Conservation (phyloP, 2,888 invertebrate genomes). For the Oscheius sp. region DNA sequence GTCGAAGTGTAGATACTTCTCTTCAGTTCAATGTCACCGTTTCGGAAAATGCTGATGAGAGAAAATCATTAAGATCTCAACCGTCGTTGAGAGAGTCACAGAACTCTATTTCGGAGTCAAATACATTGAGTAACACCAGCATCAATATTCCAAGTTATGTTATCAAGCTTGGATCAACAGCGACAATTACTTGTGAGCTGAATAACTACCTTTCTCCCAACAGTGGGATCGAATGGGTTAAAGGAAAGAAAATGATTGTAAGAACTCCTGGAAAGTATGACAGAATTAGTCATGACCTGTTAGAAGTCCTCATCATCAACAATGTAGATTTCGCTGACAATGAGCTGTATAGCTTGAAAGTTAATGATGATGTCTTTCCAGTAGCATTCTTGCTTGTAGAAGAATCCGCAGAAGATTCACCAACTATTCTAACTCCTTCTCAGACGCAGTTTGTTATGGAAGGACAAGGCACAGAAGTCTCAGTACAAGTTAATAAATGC, state of each 20-base stretch:
- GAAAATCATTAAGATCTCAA: conserved; percentile 49
- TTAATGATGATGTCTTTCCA: conserved; percentile 66
- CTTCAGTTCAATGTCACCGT: conserved; percentile 66
- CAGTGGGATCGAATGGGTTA: conserved; percentile 61
- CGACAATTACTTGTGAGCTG: conserved; percentile 69
- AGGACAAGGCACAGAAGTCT: conserved; percentile 64
- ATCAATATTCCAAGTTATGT: conserved; percentile 67
- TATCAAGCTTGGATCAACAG: conserved; percentile 66
- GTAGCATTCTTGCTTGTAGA: conserved; percentile 68
- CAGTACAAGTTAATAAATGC: conserved; percentile 51
- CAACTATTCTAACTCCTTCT: conserved; percentile 47
- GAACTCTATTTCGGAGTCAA: conserved; percentile 47
- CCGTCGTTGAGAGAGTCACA: conserved; percentile 50
- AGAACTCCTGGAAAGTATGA: conserved; percentile 57
- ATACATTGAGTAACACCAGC: conserved; percentile 48
- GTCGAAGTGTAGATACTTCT: conserved; percentile 39
- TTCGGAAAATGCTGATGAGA: conserved; percentile 60
- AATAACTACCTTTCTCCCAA: conserved; percentile 62
- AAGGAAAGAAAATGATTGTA: conserved; percentile 56
- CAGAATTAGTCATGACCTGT: conserved; percentile 61
- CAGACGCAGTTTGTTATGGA: conserved; percentile 70
- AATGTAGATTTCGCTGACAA: conserved; percentile 60
- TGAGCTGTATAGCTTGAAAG: conserved; percentile 66
- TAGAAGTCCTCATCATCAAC: conserved; percentile 66
- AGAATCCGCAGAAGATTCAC: conserved; percentile 29